Evolutionary conservation across 2,888 invertebrate species (phyloP), one percentile per base, ranked within the genome.

Genomic region (Andrena bicolor): DNA sequence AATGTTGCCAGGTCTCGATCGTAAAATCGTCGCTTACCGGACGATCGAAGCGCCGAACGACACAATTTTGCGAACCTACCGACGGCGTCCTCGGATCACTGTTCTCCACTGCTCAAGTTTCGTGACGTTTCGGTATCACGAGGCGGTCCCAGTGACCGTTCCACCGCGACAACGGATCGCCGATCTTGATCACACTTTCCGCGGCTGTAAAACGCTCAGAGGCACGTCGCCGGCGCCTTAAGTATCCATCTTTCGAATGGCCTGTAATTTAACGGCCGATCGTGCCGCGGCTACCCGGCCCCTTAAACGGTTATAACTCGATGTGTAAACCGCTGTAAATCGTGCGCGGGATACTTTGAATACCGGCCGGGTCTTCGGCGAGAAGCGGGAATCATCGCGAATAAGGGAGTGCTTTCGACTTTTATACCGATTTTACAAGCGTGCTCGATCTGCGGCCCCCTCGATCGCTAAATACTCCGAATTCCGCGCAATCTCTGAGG

Each of bases 281-380:
- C 69, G 53, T 61, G 77, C 60, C 61, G 35, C 49, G 51, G 60
- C 56, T 51, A 51, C 28, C 56, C 70, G 76, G 61, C 76, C 70
- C 76, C 61, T 86, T 83, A 85, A 76, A 80, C 32, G 74, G 28
- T 76, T 75, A 71, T 70, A 76, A 80, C 74, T 76, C 68, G 74
- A 80, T 65, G 35, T 53, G 68, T 76, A 74, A 78, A 76, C 41
- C 65, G 75, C 35, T 75, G 76, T 82, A 86, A 86, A 78, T 86
- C 71, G 64, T 58, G 63, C 41, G 10, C 28, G 48, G 78, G 70
- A 73, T 66, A 51, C 64, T 51, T 70, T 28, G 69, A 73, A 60
- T 74, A 51, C 66, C 70, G 7, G 63, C 66, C 35, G 41, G 32
- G 56, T 35, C n/a, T 63, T 41, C 16, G 69, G 30, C 56, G 69